Percentiles rank a stretch among this genome's conserved stretches.
Evolutionary conservation across 2,888 invertebrate genomes (phyloP).

Genomic region (Norana najaformis): DNA sequence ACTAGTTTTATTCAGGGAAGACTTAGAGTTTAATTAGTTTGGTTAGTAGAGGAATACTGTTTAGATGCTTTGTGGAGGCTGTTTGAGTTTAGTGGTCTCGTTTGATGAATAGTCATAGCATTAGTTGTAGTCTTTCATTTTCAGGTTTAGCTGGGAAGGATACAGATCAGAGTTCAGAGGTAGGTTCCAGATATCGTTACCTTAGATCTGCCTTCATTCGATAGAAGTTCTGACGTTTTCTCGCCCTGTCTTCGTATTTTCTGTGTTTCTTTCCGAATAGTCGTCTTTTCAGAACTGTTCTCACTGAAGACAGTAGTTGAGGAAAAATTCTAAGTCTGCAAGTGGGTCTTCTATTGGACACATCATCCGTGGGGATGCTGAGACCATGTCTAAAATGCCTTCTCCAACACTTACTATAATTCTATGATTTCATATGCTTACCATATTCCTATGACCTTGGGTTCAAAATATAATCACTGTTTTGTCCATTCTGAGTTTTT

Average conservation of each 20-base stretch:
- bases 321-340: too few species aligned
- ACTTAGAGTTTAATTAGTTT: neutral
- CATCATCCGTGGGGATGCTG: neutral
- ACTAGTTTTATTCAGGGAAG: neutral
- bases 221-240: neutral
- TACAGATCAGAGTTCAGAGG: conserved; percentile 19
- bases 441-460: too few species aligned
- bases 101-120: neutral
- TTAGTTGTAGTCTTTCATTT: conserved; percentile 23
- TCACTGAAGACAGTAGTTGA: neutral
- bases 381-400: too few species aligned
- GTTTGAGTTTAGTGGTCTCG: neutral
- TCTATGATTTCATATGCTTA: too few species aligned
- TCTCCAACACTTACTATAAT: too few species aligned
- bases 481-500: too few species aligned
- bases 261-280: neutral
- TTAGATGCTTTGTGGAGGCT: neutral
- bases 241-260: neutral
- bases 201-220: neutral
- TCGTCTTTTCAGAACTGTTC: neutral
- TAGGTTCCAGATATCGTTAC: conserved; percentile 17
- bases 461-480: too few species aligned
- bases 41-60: neutral
- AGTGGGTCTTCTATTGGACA: too few species aligned
- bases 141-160: conserved; percentile 18